Conservation (phyloP, 2,797 vertebrate species). For the Helicolenus hilgendorfi region DNA sequence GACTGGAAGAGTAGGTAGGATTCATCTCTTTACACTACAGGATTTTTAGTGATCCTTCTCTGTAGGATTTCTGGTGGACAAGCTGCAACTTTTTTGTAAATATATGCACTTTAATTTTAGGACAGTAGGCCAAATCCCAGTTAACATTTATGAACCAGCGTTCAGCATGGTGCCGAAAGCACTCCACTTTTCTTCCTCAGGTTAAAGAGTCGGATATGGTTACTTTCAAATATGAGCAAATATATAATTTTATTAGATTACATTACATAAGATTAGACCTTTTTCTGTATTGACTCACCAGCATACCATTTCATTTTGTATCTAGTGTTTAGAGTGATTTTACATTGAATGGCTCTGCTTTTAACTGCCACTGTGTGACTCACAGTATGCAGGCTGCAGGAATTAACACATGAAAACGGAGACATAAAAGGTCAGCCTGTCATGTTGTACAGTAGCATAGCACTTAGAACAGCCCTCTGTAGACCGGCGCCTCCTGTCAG, state of each 20-base stretch:
- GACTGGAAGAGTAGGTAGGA: not conserved
- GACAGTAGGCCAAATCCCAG: not conserved
- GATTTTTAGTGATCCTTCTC: not conserved
- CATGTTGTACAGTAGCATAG: conserved; percentile 42
- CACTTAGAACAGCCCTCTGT: conserved; percentile 36
- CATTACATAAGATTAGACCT: not conserved
- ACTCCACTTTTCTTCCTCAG: not conserved
- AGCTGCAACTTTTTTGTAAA: not conserved
- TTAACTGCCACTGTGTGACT: conserved; percentile 29
- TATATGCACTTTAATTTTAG: not conserved
- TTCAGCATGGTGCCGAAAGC: not conserved
- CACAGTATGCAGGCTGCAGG: conserved; percentile 1
- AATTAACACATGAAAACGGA: conserved; percentile 51
- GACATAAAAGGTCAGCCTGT: conserved; percentile 56
- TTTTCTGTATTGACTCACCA: not conserved
- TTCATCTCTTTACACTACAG: not conserved
- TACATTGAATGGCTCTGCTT: conserved; percentile 6
- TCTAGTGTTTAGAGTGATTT: not conserved
- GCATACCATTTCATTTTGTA: not conserved
- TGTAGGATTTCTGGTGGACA: not conserved
- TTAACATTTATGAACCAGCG: not conserved
- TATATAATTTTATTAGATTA: not conserved
- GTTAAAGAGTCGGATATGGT: not conserved
- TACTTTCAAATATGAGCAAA: not conserved
- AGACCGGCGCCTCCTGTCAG: conserved; percentile 42